These are phyloP conservation scores for Synergus umbraculus DNA, from an alignment of 2,888 invertebrate species.

Conservation along the genomic window DNA sequence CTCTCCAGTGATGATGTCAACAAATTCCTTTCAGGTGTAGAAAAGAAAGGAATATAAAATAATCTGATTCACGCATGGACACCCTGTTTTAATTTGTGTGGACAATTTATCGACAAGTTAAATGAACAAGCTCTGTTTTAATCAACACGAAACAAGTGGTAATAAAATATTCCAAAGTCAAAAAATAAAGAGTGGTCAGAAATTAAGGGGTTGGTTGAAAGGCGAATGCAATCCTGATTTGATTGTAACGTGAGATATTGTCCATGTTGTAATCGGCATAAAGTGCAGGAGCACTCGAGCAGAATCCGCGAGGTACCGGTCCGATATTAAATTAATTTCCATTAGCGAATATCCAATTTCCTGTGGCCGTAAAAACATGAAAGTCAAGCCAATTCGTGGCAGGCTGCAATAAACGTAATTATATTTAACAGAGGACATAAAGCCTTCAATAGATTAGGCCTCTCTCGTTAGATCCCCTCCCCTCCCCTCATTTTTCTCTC, in stretches of 20 bases:
- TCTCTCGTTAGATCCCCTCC: slow-evolving; percentile 35
- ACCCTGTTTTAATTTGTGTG: neutral
- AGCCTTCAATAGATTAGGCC: slow-evolving; percentile 65
- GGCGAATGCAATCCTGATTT: neutral
- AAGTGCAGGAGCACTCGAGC: slow-evolving; percentile 49
- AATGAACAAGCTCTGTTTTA: neutral
- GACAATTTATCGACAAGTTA: neutral
- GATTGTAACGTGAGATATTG: slow-evolving; percentile 28
- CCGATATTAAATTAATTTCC: slow-evolving; percentile 70
- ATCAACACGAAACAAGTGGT: slow-evolving; percentile 1
- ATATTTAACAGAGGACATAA: slow-evolving; percentile 70
- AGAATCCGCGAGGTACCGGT: slow-evolving; percentile 45
- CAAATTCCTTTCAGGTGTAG: neutral
- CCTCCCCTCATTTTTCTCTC: slow-evolving; percentile 21
- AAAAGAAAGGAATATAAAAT: neutral
- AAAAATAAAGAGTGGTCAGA: slow-evolving; percentile 5
- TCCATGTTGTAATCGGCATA: slow-evolving; percentile 42
- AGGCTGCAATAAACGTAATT: slow-evolving; percentile 69
- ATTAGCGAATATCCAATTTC: slow-evolving; percentile 70
- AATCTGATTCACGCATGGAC: neutral
- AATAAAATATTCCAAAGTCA: neutral
- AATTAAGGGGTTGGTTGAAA: neutral
- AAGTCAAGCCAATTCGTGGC: slow-evolving; percentile 53
- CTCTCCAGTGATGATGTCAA: no score
- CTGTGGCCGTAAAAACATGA: slow-evolving; percentile 60